Percentiles rank a stretch among this genome's conserved stretches.
phyloP scores from a whole-genome alignment of 2,113 vertebrate species.

The Ondatra zibethicus region DNA sequence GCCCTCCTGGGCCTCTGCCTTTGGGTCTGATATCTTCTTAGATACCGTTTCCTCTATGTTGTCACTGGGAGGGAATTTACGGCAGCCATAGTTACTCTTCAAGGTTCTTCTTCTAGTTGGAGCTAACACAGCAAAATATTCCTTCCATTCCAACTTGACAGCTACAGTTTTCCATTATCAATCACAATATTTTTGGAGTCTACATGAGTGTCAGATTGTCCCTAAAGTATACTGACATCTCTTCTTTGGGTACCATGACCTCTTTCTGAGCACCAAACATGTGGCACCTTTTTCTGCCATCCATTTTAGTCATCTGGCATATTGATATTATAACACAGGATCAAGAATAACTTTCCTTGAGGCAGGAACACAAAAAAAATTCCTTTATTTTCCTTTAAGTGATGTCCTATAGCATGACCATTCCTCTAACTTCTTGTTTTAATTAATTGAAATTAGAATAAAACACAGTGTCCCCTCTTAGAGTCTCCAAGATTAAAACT shows the following conservation, averaged over 20 bases:
- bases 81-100: not conserved
- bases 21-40: not conserved
- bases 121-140: not conserved
- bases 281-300: not conserved
- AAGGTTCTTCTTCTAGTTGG: not conserved
- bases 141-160: not conserved
- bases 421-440: not conserved
- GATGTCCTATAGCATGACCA: not conserved
- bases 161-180: not conserved
- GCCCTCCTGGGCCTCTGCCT: not conserved
- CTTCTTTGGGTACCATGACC: not conserved
- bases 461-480: not conserved
- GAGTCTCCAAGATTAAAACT: conserved; percentile 1
- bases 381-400: not conserved
- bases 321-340: not conserved
- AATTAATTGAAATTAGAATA: not conserved
- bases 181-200: conserved; percentile 38
- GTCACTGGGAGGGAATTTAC: not conserved
- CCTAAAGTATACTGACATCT: conserved; percentile 8
- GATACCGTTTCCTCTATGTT: not conserved
- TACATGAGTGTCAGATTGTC: not conserved
- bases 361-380: not conserved
- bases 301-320: not conserved
- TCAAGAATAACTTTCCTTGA: not conserved
- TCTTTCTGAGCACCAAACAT: not conserved